Conservation (phyloP, 2,888 invertebrate genomes). For the Marronus borbonicus region DNA sequence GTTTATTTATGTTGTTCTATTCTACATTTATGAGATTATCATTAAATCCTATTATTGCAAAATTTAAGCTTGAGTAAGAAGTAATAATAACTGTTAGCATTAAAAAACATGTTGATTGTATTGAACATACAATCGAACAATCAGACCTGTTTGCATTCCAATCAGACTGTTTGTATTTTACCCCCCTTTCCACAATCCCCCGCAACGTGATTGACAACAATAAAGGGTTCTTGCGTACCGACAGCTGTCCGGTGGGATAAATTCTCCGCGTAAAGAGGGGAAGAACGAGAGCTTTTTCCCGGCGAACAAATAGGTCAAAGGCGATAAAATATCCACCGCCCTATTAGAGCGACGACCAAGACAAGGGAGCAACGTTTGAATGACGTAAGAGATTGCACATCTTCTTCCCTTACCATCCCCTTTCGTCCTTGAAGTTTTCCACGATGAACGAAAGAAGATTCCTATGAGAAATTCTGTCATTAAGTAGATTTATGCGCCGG, state of each 20-base stretch:
- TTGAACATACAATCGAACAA: background rate
- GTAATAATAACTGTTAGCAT: too few relatives aligned
- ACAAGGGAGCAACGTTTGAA: conserved; percentile 5
- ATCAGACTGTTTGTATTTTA: background rate
- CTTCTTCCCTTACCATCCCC: background rate
- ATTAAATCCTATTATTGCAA: too few relatives aligned
- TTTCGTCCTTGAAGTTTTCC: background rate
- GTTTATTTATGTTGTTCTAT: too few relatives aligned
- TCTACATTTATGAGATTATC: too few relatives aligned
- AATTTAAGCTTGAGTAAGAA: too few relatives aligned
- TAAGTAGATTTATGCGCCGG: conserved; percentile 5
- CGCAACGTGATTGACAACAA: background rate
- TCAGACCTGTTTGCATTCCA: background rate
- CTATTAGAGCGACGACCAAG: background rate
- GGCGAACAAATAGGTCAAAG: conserved; percentile 42
- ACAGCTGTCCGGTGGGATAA: conserved; percentile 20
- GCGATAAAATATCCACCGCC: conserved; percentile 35
- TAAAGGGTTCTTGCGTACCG: background rate
- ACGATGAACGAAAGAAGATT: background rate
- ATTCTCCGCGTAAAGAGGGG: background rate
- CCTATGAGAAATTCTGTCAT: conserved; percentile 16
- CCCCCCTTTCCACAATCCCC: background rate
- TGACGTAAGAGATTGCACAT: conserved; percentile 4
- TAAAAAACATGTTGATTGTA: too few relatives aligned
- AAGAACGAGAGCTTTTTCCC: background rate